Percentiles rank a stretch among this genome's conserved stretches.
These are phyloP conservation scores for Alauda arvensis DNA, from an alignment of 2,797 vertebrate genomes.

Conservation along the genomic window DNA sequence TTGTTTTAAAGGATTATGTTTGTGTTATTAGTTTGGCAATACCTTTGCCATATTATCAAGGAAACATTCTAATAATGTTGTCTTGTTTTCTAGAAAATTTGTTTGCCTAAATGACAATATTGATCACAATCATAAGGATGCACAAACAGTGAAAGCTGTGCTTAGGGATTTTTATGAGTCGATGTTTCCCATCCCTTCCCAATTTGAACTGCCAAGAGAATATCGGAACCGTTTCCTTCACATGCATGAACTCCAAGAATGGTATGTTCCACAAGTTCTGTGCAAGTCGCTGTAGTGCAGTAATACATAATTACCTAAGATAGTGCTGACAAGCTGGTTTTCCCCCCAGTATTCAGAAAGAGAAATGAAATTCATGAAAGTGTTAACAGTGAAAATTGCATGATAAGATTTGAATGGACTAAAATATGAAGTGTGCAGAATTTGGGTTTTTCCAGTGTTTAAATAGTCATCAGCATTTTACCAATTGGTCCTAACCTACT, in stretches of 20 bases:
- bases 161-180: constrained; percentile 97
- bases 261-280: constrained; percentile 69
- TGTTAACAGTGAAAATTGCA: not conserved
- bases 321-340: not conserved
- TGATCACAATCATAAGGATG: constrained; percentile 94
- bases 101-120: constrained; percentile 98
- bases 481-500: not conserved
- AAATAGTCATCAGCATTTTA: not conserved
- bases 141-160: constrained; percentile 92
- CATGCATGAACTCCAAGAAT: constrained; percentile 92
- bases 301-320: not conserved
- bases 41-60: not conserved
- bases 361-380: too few relatives aligned
- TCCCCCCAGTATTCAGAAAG: not conserved
- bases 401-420: not conserved
- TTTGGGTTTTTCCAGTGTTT: not conserved
- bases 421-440: not conserved
- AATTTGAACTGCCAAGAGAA: constrained; percentile 93
- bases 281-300: not conserved
- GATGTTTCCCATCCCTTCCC: constrained; percentile 93
- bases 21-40: not conserved
- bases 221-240: constrained; percentile 96
- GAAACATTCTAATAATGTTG: not conserved
- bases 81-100: constrained; percentile 84
- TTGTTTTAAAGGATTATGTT: not conserved